Evolutionary conservation across 30 jellyfish, hydroid and myxozoan species (phyloP), one percentile per base, ranked within the genome.

Genomic region (Pseudorhiza aurosa): DNA sequence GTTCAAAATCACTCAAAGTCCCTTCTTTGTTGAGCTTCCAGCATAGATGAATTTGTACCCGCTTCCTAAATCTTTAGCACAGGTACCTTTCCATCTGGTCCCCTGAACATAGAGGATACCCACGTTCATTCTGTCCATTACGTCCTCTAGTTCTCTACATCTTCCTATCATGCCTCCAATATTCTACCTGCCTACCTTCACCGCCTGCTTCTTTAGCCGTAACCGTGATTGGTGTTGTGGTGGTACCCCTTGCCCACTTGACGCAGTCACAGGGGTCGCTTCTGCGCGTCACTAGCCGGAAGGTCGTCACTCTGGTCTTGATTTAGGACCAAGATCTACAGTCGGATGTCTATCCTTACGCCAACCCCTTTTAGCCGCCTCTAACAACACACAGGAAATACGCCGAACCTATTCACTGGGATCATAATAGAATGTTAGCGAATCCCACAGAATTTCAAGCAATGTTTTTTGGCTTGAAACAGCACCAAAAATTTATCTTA

Each of bases 281-380:
- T n/a, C n/a, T n/a, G n/a, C n/a, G n/a, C n/a, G n/a, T n/a, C n/a
- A n/a, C n/a, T n/a, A n/a, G n/a, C n/a, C n/a, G n/a, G n/a, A n/a
- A n/a, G 17, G 69, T 42, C 82, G 36, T n/a, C 9, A 27, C 69
- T 22, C 33, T 9, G 6, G 10, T 32, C 9, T 27, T 35, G 49
- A 8, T 9, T 12, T 65, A 5, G 45, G 40, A 72, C 82, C n/a
- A 14, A 39, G 2, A 35, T 68, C 40, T 68, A 26, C 22, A 30
- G 42, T 72, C 45, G 73, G 30, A 46, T 68, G 82, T 46, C 82
- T 72, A n/a, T 43, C 30, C 82, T 39, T 25, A 26, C 82, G 46
- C 82, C 69, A 68, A 68, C 73, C 72, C 8, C 29, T 17, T 25
- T 57, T n/a, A n/a, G n/a, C n/a, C n/a, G n/a, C n/a, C n/a, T n/a